These are phyloP conservation scores for Anas platyrhynchos DNA, from an alignment of 2,113 vertebrate genomes.

Conservation along the genomic window DNA sequence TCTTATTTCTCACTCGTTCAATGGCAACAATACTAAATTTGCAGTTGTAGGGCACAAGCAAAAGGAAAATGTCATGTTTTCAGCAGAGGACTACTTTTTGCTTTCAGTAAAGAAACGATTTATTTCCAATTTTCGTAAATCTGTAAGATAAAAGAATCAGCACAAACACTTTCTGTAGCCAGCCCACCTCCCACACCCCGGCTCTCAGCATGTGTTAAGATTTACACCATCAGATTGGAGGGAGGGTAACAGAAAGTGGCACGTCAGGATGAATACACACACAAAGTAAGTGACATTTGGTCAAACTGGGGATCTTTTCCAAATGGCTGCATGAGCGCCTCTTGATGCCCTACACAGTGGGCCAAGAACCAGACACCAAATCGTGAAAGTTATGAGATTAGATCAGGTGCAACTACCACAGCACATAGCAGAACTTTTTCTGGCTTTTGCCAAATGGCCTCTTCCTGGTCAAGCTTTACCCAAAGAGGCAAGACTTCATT, in stretches of 20 bases:
- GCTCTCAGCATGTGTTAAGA: background rate
- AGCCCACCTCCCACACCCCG: background rate
- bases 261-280: rapidly evolving
- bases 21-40: conserved; percentile 5
- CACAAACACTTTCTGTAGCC: background rate
- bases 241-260: background rate
- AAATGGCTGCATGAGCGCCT: background rate
- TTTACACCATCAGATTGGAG: background rate
- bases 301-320: background rate
- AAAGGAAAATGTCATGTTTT: background rate
- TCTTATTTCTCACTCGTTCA: conserved; percentile 49
- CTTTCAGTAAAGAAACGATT: background rate
- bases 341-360: background rate
- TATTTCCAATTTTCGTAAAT: background rate
- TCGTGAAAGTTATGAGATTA: background rate
- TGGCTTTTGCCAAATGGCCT: background rate
- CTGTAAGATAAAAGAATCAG: background rate
- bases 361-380: background rate
- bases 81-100: background rate
- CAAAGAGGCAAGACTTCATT: background rate
- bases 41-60: background rate
- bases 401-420: background rate
- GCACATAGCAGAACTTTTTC: background rate
- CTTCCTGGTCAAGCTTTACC: background rate
- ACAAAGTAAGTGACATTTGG: background rate